Evolutionary conservation across 1,140 invertebrate genomes (phyloP), one percentile per base, ranked within the genome.

Genomic region (Probaryconus sp.): DNA sequence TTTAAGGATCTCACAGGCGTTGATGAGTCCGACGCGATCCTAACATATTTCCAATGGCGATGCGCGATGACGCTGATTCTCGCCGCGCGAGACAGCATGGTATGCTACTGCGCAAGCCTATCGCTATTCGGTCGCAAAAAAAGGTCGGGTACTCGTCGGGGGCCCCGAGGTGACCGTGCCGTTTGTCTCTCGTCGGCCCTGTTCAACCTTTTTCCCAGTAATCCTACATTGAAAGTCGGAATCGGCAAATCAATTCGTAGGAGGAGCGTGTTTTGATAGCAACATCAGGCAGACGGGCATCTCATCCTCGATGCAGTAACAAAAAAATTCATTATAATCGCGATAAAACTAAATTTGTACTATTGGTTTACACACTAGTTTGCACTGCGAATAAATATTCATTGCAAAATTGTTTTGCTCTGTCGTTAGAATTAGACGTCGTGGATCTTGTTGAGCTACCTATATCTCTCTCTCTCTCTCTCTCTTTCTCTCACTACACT

Each of bases 1-100:
- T 74, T 65, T 11, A 53, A 33, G 20, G 43, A 64, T 65, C 71
- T 53, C 47, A 58, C 38, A 82, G 84, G 85, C 81, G 84, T 86
- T 86, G 82, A 87, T 85, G 84, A 85, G 83, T 11, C 60, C 76
- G 47, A 72, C 78, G 78, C 84, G 80, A 64, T 83, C 82, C 83
- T 63, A 58, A 75, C 73, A 85, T 87, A 81, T 85, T 84, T 86
- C 80, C 81, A 81, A 79, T 55, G 68, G 43, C 58, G 60, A 50
- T 37, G 68, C 64, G 48, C 58, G 55, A 43, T 42, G 67, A 70
- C 65, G 51, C 76, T 80, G 76, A 64, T 79, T 82, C 80, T 76
- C 78, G 70, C 76, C 76, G 72, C 65, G 58, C 78, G 71, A 80
- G 79, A 81, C 79, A 79, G 70, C 73, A 38, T 48, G 81, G 83